Evolutionary conservation across 2,888 invertebrate species (phyloP), one percentile per base, ranked within the genome.

Genomic region (Subacronicta megacephala): DNA sequence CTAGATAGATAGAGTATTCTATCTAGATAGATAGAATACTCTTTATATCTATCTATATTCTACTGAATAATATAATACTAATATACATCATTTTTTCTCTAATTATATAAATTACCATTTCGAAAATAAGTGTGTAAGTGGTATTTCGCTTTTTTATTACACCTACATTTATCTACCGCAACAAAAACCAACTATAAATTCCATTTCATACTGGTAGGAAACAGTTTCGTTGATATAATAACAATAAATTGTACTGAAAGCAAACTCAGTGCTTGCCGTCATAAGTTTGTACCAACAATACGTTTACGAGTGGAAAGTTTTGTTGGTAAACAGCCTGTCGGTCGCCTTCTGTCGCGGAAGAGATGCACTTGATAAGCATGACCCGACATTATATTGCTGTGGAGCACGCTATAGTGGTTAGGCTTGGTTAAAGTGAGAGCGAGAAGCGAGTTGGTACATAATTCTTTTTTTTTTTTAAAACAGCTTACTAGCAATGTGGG

Each of bases 281-380:
- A 65, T 40, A 57, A 71, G 57, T 73, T 67, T 64, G 47, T 49
- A 44, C 41, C 50, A 42, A 60, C 54, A 59, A 62, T 65, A 63
- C 58, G 63, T 70, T 76, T 75, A 68, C 43, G 57, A 75, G 72
- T 76, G 52, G 37, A 79, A 78, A 74, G 83, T 82, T 83, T 77
- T 82, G 85, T 87, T 83, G 73, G 85, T 84, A 85, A 86, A 87
- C 80, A 85, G 79, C 75, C 72, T 3, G 29, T 31, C 31, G 31
- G 31, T 78, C 71, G 75, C 69, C 80, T 85, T 85, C 82, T 81
- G 82, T 71, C 76, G 62, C 82, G 85, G 86, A 85, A 87, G 77
- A 84, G 86, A 89, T 89, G 76, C 63, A 78, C 62, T 76, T 74
- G 86, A 89, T 88, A 89, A 83, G 82, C 77, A 73, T 64, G 77